Evolutionary conservation across 2,888 invertebrate genomes (phyloP).

Genomic region (Xylophagus ater): DNA sequence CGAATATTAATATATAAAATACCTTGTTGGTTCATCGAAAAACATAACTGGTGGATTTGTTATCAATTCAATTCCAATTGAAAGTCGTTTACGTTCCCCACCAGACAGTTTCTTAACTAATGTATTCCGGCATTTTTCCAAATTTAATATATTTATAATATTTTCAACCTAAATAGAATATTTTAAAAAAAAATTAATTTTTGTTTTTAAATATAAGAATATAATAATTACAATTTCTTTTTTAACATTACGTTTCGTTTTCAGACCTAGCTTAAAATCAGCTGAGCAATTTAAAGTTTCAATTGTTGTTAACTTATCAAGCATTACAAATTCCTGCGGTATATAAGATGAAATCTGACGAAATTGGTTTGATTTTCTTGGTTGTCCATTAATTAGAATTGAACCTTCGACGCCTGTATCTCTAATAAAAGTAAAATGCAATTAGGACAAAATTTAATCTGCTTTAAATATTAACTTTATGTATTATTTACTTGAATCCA

Average conservation of each 20-base stretch:
- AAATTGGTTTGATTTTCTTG: conserved; percentile 52
- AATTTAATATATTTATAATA: conserved; percentile 62
- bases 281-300: conserved; percentile 77
- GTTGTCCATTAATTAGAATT: conserved; percentile 56
- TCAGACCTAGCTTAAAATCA: conserved; percentile 65
- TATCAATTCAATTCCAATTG: conserved; percentile 80
- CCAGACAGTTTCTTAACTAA: conserved; percentile 65
- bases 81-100: conserved; percentile 78
- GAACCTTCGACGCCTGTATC: conserved; percentile 45
- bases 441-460: conserved; percentile 49
- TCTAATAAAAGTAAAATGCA: conserved; percentile 19
- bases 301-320: conserved; percentile 67
- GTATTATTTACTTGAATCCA: conserved; percentile 59
- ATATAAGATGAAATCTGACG: conserved; percentile 59
- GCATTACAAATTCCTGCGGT: conserved; percentile 72
- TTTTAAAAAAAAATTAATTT: background rate
- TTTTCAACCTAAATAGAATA: conserved; percentile 54
- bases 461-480: conserved; percentile 59
- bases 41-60: conserved; percentile 89
- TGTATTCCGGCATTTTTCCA: conserved; percentile 53
- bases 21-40: conserved; percentile 90
- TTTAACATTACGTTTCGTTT: conserved; percentile 50
- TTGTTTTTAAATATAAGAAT: background rate
- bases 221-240: conserved; percentile 47
- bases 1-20: no score